Percentiles rank a stretch among this genome's conserved stretches.
Conservation (phyloP, 2,888 invertebrate genomes). For the Netelia fuscicornis region DNA sequence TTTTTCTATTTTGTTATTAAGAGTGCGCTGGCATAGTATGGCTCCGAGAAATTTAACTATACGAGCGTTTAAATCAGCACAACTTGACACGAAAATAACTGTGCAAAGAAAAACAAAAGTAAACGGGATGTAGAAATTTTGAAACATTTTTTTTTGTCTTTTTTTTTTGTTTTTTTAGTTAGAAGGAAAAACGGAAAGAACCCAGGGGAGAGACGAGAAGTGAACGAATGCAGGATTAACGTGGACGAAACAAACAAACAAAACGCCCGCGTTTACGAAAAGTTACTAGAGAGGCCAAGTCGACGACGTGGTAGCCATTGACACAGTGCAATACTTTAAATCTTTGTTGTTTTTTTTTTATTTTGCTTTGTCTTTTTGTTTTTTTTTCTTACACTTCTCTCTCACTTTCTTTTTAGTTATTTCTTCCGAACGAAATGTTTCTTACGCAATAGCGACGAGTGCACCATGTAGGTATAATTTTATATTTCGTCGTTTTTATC, state of each 20-base stretch:
- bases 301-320: conserved; percentile 76
- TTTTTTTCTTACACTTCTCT: conserved; percentile 44
- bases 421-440: not conserved
- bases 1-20: conserved; percentile 57
- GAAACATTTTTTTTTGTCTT: not conserved
- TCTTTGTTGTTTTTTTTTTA: conserved; percentile 38
- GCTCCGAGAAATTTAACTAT: conserved; percentile 42
- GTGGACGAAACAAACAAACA: not conserved
- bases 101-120: not conserved
- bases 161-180: not conserved
- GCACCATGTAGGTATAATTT: conserved; percentile 31
- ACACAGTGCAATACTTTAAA: conserved; percentile 77
- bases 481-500: conserved; percentile 52
- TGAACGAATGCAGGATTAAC: conserved; percentile 2
- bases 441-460: conserved; percentile 12
- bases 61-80: not conserved
- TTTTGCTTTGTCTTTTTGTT: conserved; percentile 5
- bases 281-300: conserved; percentile 70
- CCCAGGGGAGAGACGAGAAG: not conserved
- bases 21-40: conserved; percentile 76
- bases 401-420: conserved; percentile 64
- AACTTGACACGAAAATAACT: not conserved
- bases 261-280: conserved; percentile 51
- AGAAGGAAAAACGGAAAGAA: not conserved
- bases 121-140: not conserved